These are phyloP conservation scores for Eupithecia subumbrata DNA, from an alignment of 2,888 invertebrate species.

Conservation along the genomic window DNA sequence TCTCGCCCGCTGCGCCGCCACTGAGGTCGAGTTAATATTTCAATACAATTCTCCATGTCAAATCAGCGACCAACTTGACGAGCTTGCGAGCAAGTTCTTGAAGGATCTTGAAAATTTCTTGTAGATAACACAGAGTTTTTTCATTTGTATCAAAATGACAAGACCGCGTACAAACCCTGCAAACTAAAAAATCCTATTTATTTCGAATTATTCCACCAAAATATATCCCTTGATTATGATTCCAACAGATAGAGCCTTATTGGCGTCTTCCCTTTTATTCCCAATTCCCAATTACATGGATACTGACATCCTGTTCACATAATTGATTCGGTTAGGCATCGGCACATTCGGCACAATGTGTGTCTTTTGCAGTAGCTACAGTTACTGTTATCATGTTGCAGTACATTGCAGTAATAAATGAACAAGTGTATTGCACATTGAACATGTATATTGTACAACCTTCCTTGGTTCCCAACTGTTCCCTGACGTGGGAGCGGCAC, in stretches of 20 bases:
- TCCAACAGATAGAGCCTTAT: conserved; percentile 7
- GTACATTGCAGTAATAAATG: background rate
- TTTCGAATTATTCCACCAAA: background rate
- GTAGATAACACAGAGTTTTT: background rate
- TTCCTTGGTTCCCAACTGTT: no score
- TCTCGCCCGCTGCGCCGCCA: no score
- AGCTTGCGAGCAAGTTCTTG: background rate
- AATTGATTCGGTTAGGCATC: conserved; percentile 37
- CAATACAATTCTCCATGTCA: background rate
- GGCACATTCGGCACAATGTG: conserved; percentile 18
- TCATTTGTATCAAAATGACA: background rate
- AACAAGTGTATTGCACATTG: no score
- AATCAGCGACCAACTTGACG: background rate
- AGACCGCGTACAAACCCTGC: no score
- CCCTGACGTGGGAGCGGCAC: no score
- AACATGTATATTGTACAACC: no score
- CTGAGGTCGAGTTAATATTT: no score
- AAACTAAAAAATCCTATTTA: background rate
- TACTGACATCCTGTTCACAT: conserved; percentile 38
- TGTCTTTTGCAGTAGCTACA: background rate
- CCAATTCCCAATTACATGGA: conserved; percentile 33
- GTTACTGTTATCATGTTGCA: background rate
- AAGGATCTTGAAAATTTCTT: background rate
- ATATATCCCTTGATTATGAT: conserved; percentile 22
- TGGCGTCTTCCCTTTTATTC: conserved; percentile 23